Conservation (phyloP, 2,113 vertebrate species). For the Lycocorax pyrrhopterus region DNA sequence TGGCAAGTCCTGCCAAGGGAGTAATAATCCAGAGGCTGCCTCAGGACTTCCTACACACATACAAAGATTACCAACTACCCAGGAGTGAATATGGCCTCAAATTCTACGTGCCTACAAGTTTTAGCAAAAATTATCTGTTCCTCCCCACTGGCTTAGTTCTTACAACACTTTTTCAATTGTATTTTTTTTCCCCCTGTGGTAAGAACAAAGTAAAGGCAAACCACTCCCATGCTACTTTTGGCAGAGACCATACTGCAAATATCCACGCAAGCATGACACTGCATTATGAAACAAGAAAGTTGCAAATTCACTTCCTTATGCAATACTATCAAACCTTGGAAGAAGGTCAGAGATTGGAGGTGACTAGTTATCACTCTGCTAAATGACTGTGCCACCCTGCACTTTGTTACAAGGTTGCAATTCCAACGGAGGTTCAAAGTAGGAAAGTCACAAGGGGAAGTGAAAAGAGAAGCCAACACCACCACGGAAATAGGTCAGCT, state of each 20-base stretch:
- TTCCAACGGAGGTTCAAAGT: neutral
- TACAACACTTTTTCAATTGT: neutral
- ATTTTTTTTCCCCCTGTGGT: neutral
- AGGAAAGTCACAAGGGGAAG: accelerated
- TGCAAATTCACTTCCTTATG: neutral
- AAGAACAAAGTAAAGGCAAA: neutral
- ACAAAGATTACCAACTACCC: neutral
- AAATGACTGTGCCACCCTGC: accelerated
- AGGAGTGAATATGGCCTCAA: neutral
- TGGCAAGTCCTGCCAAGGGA: neutral
- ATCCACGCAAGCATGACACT: neutral
- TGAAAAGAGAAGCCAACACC: neutral
- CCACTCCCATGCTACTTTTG: neutral
- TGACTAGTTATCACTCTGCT: accelerated
- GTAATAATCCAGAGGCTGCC: neutral
- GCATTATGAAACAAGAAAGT: neutral
- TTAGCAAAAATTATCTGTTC: neutral
- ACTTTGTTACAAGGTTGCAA: neutral
- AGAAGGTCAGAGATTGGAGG: neutral
- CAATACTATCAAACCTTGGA: neutral
- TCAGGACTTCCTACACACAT: neutral
- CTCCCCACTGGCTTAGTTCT: neutral
- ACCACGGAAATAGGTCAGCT: neutral
- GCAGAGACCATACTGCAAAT: neutral
- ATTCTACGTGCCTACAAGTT: neutral